These are phyloP conservation scores for Crotophaga sulcirostris DNA, from an alignment of 2,113 vertebrate genomes.

Conservation along the genomic window DNA sequence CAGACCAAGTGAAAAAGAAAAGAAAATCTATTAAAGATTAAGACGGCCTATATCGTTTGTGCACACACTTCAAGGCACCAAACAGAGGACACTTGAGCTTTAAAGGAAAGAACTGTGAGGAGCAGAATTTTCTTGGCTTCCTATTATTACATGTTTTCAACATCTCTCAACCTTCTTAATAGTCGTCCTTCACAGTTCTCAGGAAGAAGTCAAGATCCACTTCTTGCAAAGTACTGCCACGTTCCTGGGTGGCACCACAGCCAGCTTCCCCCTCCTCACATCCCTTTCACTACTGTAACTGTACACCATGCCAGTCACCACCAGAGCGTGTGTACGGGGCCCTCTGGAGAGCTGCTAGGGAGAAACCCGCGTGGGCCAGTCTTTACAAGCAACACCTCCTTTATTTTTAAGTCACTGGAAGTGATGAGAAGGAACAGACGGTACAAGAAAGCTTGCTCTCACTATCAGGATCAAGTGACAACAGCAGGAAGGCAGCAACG, in stretches of 20 bases:
- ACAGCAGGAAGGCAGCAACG: not conserved
- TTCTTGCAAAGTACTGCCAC: not conserved
- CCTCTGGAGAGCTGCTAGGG: not conserved
- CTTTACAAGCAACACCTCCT: not conserved
- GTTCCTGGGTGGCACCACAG: not conserved
- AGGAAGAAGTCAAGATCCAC: not conserved
- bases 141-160: not conserved
- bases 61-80: not conserved
- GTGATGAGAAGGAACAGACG: not conserved
- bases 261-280: not conserved
- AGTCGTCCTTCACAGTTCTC: not conserved
- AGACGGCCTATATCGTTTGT: not conserved
- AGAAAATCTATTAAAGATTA: not conserved
- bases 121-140: not conserved
- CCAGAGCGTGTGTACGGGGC: accelerated
- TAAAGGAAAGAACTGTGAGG: not conserved
- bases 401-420: not conserved
- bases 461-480: not conserved
- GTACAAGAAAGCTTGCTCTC: not conserved
- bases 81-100: not conserved
- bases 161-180: not conserved
- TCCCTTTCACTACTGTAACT: not conserved
- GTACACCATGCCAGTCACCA: accelerated
- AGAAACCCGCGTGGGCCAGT: not conserved
- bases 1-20: not conserved